phyloP scores from a whole-genome alignment of 1,140 invertebrate genomes.

The Hetaerina americana region DNA sequence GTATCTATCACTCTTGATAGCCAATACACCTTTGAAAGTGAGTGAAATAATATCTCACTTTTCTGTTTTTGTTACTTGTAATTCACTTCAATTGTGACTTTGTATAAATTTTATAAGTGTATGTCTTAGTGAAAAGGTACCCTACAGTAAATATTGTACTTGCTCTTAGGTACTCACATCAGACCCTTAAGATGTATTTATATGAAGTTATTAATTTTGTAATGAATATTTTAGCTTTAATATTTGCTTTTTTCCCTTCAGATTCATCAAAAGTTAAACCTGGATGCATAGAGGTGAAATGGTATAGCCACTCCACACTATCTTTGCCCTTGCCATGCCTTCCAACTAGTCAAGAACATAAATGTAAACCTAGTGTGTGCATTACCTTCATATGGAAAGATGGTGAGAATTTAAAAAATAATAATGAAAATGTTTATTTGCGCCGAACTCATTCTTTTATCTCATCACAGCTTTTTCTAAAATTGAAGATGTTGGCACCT shows the following conservation, averaged over 20 bases:
- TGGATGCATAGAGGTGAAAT: constrained; percentile 35
- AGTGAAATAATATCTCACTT: too few species aligned
- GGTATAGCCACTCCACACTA: constrained; percentile 50
- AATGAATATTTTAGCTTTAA: constrained; percentile 21
- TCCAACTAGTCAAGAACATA: constrained; percentile 20
- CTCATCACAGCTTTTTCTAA: background rate
- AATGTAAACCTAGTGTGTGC: constrained; percentile 27
- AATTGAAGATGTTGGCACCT: background rate
- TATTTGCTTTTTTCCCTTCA: constrained; percentile 24
- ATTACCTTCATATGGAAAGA: constrained; percentile 63
- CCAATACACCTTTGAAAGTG: too few species aligned
- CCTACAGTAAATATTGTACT: too few species aligned
- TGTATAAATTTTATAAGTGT: background rate
- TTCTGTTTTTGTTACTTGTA: too few species aligned
- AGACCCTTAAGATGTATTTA: background rate
- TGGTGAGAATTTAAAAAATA: constrained; percentile 42
- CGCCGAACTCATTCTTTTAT: too few species aligned
- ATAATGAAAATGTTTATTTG: too few species aligned
- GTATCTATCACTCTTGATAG: too few species aligned
- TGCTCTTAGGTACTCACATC: too few species aligned
- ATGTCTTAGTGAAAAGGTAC: background rate
- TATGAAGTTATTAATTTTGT: background rate
- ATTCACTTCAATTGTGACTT: background rate
- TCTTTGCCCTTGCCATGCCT: constrained; percentile 27
- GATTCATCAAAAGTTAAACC: constrained; percentile 34